These are phyloP conservation scores for Acrocera orbiculus DNA, from an alignment of 2,888 invertebrate genomes.

Conservation along the genomic window DNA sequence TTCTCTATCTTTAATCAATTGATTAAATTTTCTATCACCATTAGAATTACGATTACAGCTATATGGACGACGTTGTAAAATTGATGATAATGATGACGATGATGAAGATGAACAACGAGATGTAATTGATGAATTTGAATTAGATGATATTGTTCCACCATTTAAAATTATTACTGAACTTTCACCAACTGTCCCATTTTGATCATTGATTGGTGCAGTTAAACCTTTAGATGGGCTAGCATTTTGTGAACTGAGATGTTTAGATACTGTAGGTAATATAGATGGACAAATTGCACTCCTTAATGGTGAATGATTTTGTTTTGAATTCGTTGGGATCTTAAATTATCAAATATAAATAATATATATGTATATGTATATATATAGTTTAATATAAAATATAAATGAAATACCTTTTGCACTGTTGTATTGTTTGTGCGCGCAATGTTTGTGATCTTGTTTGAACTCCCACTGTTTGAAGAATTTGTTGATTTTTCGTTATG, in stretches of 20 bases:
- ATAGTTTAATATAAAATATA: neutral
- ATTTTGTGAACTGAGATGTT: conserved; percentile 2
- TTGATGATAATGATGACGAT: neutral
- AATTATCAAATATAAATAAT: no score
- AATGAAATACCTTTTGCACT: conserved; percentile 4
- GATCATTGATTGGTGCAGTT: conserved; percentile 4
- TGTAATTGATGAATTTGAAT: conserved; percentile 1
- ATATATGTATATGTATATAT: neutral
- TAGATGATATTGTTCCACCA: neutral
- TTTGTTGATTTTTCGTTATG: no score
- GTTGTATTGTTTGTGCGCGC: neutral
- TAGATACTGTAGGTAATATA: neutral
- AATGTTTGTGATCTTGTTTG: conserved; percentile 2
- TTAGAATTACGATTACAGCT: conserved; percentile 14
- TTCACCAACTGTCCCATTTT: neutral
- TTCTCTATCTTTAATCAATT: conserved; percentile 38
- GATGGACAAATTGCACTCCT: conserved; percentile 4
- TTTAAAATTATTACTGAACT: neutral
- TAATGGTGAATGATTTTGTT: conserved; percentile 5
- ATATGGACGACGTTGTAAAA: neutral
- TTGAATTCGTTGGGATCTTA: conserved; percentile 5
- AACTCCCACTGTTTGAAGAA: neutral
- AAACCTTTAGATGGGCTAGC: conserved; percentile 5
- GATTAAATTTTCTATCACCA: conserved; percentile 23
- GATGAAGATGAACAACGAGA: neutral